Base-by-base conservation (phyloP, 2,113 vertebrate species). In the Coregonus clupeaformis region DNA sequence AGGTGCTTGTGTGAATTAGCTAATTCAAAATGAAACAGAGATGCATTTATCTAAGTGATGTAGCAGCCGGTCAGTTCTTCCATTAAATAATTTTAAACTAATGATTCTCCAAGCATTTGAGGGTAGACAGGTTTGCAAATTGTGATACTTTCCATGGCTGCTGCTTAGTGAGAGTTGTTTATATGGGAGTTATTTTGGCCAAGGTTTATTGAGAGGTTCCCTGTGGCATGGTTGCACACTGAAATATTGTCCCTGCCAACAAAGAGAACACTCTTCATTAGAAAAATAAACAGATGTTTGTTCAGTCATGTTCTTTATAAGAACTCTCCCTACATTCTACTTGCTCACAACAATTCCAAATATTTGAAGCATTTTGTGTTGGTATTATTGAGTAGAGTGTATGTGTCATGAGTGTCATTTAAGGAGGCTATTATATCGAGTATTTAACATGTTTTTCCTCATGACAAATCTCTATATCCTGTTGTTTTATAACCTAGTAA, bases 171-270 rank as follows among this genome's bases (percentile, higher is more conserved):
- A 77, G 27, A 71, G 73, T 32, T 90, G 82, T 90, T 86, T 86
- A 88, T 86, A 78, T 89, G 88, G 88, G 88, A 85, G 93, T 91
- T 94, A 92, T 95, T 94, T 94, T 93, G 95, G 92, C 93, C 89
- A 91, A 84, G 92, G 92, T 95, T 95, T 94, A 94, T 94, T 93
- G 94, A 94, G 94, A 93, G 92, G 93, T 94, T 94, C 91, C 91
- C 93, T 86, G 93, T 85, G 92, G 93, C 90, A 90, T 92, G 91
- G 93, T 91, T 92, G 93, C 94, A 93, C 93, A 94, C 92, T 93
- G 93, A 95, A 94, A 95, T 94, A 93, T 94, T 95, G 95, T 95
- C 94, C 93, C 91, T 20, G 63, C 63, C 29, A 32, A 36, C 30
- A 36, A 20, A 67, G 65, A 32, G 11, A 67, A 67, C 14, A 52